These are phyloP conservation scores for Platorchestia sp. DNA, from an alignment of 1,140 invertebrate species.

Conservation along the genomic window DNA sequence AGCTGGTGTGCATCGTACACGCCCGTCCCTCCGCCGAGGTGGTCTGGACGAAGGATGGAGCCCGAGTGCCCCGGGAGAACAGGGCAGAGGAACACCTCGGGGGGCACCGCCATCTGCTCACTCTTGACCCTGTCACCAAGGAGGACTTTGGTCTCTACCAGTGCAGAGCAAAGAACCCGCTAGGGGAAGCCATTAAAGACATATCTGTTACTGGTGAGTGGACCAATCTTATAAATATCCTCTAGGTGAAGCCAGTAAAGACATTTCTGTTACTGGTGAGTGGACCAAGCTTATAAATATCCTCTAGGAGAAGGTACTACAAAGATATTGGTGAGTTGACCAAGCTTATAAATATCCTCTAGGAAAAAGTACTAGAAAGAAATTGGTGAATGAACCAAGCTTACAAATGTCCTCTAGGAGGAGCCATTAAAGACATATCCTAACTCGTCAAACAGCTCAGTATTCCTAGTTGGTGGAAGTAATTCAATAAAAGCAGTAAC, in stretches of 20 bases:
- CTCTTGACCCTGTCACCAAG: slow-evolving; percentile 62
- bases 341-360: too few species aligned
- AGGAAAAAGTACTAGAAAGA: too few species aligned
- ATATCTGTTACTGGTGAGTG: slow-evolving; percentile 55
- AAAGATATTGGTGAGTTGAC: too few species aligned
- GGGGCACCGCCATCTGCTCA: slow-evolving; percentile 64
- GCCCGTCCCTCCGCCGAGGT: slow-evolving; percentile 62
- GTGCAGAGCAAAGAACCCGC: slow-evolving; percentile 62
- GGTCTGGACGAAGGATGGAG: slow-evolving; percentile 49
- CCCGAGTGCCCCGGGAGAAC: slow-evolving; percentile 45
- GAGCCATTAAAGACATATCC: too few species aligned
- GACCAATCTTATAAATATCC: background rate
- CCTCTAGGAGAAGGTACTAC: too few species aligned
- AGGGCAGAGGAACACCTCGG: slow-evolving; percentile 58
- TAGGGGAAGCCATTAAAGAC: slow-evolving; percentile 8
- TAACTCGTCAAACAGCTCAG: too few species aligned
- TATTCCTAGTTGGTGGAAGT: too few species aligned
- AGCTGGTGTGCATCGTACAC: slow-evolving; percentile 66
- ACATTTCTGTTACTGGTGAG: slow-evolving; percentile 57
- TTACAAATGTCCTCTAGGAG: too few species aligned
- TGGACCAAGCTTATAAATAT: too few species aligned
- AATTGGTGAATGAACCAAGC: too few species aligned
- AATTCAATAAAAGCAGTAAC: too few species aligned
- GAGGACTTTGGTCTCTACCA: slow-evolving; percentile 64
- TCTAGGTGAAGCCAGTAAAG: background rate